Evolutionary conservation across 2,888 invertebrate species (phyloP), one percentile per base, ranked within the genome.

Genomic region (Dione vanillae): DNA sequence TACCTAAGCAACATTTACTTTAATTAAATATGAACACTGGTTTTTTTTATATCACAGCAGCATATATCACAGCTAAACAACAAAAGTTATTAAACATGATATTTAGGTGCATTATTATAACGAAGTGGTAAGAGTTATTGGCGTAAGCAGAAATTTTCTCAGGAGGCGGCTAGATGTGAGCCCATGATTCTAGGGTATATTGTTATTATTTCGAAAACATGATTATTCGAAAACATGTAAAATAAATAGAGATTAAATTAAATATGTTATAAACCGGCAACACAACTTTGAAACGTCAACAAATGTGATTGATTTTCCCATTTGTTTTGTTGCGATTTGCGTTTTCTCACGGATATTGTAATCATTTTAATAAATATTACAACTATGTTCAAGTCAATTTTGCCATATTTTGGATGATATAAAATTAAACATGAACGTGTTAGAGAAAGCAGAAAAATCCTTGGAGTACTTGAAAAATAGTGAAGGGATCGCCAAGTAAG

Each of bases 401-500:
- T 37, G 37, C 9, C 47, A 35, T 75, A 70, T 16, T 71, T 71
- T 59, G 78, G 81, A 78, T 87, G 77, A 85, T 70, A 70, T 70
- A 67, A 73, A 27, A 54, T 40, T 72, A 84, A 81, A 75, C 75
- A 94, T 94, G 94, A 93, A 92, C 76, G 87, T 93, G 43, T 78
- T 93, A 59, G 93, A 94, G 70, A 93, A 93, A 80, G 93, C 93
- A 65, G 92, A 93, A 76, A 93, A 93, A 79, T 89, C 92, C 43
- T 83, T 93, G 56, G 92, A 93, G 80, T 90, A 85, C 75, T 80
- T 94, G 35, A 92, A 90, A 85, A 85, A 84, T 65, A 85, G 83
- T 66, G 90, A 93, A 79, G 85, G 83, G 73, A 83, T 85, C 51
- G 82, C 86, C 1, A 92, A 91, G 92, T 92, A 75, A 83, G 88